These are phyloP conservation scores for Cyanoliseus patagonus DNA, from an alignment of 2,113 vertebrate genomes.

Conservation along the genomic window DNA sequence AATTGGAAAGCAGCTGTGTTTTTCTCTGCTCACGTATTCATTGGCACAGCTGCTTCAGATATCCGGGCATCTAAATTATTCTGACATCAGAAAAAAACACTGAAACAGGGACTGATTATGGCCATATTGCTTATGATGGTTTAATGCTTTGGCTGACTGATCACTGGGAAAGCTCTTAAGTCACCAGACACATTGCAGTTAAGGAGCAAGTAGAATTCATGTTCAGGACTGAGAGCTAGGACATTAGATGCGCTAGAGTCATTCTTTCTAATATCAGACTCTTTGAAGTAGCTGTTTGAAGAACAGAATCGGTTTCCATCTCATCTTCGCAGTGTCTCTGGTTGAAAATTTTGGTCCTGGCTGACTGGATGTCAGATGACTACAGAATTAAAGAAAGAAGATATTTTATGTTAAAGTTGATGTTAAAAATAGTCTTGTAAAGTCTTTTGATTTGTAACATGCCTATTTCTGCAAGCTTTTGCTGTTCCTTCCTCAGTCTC, in stretches of 20 bases:
- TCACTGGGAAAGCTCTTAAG: slow-evolving; percentile 2
- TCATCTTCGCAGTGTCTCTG: background rate
- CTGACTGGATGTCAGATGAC: background rate
- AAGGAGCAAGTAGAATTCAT: background rate
- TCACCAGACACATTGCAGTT: background rate
- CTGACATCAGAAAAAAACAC: slow-evolving; percentile 38
- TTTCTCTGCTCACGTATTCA: slow-evolving; percentile 30
- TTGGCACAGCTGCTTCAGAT: slow-evolving; percentile 59
- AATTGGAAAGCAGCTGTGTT: slow-evolving; percentile 45
- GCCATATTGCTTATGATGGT: slow-evolving; percentile 24
- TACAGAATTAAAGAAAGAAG: background rate
- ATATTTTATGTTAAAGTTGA: background rate
- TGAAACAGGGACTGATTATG: slow-evolving; percentile 47
- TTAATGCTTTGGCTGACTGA: slow-evolving; percentile 43
- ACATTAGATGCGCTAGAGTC: background rate
- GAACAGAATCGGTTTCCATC: background rate
- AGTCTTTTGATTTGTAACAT: background rate
- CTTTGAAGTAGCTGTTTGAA: slow-evolving; percentile 10
- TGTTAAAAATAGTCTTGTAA: background rate
- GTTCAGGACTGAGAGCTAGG: background rate
- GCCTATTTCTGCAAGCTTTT: background rate
- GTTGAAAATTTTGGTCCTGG: background rate
- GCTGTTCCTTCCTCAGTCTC: background rate
- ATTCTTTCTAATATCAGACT: slow-evolving; percentile 4
- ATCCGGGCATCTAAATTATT: slow-evolving; percentile 60